Base-by-base conservation (phyloP, 2,797 vertebrate genomes). In the Knipowitschia caucasica region DNA sequence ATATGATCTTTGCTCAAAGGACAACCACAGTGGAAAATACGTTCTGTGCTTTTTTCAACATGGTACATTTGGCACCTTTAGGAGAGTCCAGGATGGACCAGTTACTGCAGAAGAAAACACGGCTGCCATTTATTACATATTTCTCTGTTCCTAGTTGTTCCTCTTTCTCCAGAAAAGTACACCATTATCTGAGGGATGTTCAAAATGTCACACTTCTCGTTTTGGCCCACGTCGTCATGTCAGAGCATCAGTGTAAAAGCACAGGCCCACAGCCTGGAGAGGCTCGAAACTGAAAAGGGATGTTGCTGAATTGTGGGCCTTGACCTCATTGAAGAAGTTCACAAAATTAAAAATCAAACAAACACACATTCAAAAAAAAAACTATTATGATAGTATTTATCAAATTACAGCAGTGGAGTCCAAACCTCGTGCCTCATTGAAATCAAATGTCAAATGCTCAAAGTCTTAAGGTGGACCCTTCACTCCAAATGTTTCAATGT, bases 171-270 rank as follows among this genome's bases (percentile, higher is more conserved):
- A 8, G 58, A 76, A 65, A 29, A 53, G 20, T 3, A 5, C 43
- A 31, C 67, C 56, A 62, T 11, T 47, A 56, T 71, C 50, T 67
- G 30, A 56, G 35, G 4, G n/a, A 52, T 50, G 26, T 3, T 8
- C 58, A 57, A 76, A 56, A 75, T 73, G 71, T 45, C 44, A 62
- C 56, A 81, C 80, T 84, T 85, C 79, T 83, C 54, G 49, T 78
- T 74, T 52, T 58, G n/a, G n/a, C 25, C 30, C 18, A 70, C 49
- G 27, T 38, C 20, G 5, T 67, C 40, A 56, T 69, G 20, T 25
- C 59, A 60, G 2, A 63, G 51, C 30, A 38, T n/a, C n/a, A 5
- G 17, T 27, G 45, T 34, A 23, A 34, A 46, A n/a, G 15, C 21
- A 42, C 25, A 5, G 25, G 1, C 17, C 5, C 3, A 12, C 17